phyloP scores from a whole-genome alignment of 2,113 vertebrate species.

The Gorsachius goisagi region DNA sequence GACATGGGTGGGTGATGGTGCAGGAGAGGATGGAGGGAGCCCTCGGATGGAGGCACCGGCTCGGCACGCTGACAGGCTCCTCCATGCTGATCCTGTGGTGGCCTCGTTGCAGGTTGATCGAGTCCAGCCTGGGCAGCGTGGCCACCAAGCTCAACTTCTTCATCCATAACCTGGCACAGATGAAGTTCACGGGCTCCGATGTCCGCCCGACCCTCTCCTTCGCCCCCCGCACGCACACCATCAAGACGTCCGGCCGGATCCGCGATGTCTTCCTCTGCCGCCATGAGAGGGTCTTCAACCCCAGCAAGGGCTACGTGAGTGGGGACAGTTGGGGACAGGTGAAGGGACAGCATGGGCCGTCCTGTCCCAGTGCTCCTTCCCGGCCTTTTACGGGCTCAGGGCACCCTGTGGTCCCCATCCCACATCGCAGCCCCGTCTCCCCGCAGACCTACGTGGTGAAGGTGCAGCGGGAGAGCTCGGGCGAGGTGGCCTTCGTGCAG shows the following conservation, averaged over 20 bases:
- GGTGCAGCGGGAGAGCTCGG: constrained; percentile 84
- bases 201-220: constrained; percentile 87
- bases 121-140: constrained; percentile 96
- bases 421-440: rapidly evolving
- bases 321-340: background rate
- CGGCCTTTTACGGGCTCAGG: rapidly evolving
- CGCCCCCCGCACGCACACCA: constrained; percentile 81
- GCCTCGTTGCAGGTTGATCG: constrained; percentile 81
- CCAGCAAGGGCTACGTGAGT: constrained; percentile 91
- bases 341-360: rapidly evolving
- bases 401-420: rapidly evolving
- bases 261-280: constrained; percentile 85
- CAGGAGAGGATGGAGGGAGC: background rate
- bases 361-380: background rate
- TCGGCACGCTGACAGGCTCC: rapidly evolving
- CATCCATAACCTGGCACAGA: constrained; percentile 98
- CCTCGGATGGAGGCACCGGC: rapidly evolving
- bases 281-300: constrained; percentile 82
- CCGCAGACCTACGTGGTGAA: constrained; percentile 88
- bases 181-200: constrained; percentile 90
- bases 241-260: constrained; percentile 83
- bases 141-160: constrained; percentile 99
- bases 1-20: rapidly evolving
- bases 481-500: constrained; percentile 83
- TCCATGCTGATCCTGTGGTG: rapidly evolving